Evolutionary conservation across 2,888 invertebrate genomes (phyloP), one percentile per base, ranked within the genome.

Genomic region (Sinotaia quadrata): DNA sequence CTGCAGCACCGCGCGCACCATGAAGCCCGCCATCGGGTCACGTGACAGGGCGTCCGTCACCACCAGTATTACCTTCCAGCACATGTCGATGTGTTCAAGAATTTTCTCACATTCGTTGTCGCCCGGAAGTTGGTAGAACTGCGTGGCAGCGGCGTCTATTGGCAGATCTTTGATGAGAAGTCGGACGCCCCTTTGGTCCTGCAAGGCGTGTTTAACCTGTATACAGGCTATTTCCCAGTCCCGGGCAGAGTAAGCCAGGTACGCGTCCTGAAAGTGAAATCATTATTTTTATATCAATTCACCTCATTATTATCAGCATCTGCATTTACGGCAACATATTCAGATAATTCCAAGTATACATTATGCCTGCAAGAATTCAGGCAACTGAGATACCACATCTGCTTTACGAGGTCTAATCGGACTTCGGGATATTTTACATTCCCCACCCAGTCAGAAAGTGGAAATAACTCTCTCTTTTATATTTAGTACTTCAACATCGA

Each of bases 111-210:
- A 27, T 12, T 12, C 52, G 27, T 52, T 52, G 52, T 52, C 52
- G 18, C 52, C 52, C 12, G 52, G 52, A 12, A 27, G 18, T 15
- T 29, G 27, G 5, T 24, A 52, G 31, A 52, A 52, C 27, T 52
- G 27, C 27, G 27, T 21, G 27, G 12, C 31, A 15, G 27, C 7
- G 15, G 27, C 31, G 27, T 52, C 52, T 27, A 4, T n/a, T 27
- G 52, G 52, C 27, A 52, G 52, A 18, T 52, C 52, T n/a, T 52
- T 52, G 52, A 52, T 52, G 15, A 52, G 31, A 27, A 52, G 52
- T 4, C 18, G 52, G 27, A 24, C 52, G 12, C 52, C 52, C 18
- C 52, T 21, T 31, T n/a, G 52, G 27, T 52, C 52, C 27, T 52
- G 52, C 52, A 52, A 31, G 4, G 5, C 52, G 12, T 15, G 21